A percentile compares a stretch with the other conserved stretches of the same genome.
These are phyloP conservation scores for Mythimna vitellina DNA, from an alignment of 2,888 invertebrate genomes.

Conservation along the genomic window DNA sequence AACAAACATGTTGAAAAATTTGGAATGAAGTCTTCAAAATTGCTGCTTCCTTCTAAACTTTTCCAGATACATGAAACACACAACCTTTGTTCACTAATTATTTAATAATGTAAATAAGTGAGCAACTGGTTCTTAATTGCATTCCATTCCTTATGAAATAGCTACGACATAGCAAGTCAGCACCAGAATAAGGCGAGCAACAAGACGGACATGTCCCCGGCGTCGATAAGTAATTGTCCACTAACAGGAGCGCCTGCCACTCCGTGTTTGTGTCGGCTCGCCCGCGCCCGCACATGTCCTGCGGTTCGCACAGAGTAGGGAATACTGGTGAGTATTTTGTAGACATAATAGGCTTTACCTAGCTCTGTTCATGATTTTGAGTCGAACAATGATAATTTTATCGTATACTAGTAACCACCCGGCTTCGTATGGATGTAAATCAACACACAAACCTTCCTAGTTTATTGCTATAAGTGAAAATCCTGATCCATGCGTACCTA, in stretches of 20 bases:
- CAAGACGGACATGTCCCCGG: slow-evolving; percentile 69
- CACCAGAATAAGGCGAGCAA: slow-evolving; percentile 49
- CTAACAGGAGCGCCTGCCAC: slow-evolving; percentile 70
- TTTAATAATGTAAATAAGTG: too few relatives aligned
- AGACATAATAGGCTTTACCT: not conserved
- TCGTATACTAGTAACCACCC: not conserved
- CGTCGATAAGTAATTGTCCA: slow-evolving; percentile 83
- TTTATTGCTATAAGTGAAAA: too few relatives aligned
- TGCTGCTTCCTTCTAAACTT: not conserved
- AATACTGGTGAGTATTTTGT: not conserved
- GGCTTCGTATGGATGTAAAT: too few relatives aligned
- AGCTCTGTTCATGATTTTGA: not conserved
- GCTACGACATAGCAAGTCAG: slow-evolving; percentile 9
- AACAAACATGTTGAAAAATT: not conserved
- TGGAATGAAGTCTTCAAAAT: not conserved
- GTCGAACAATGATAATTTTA: not conserved
- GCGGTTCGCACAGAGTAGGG: slow-evolving; percentile 59
- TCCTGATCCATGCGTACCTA: too few relatives aligned
- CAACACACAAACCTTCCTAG: too few relatives aligned
- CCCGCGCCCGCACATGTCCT: slow-evolving; percentile 67
- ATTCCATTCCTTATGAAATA: not conserved
- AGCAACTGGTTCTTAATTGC: not conserved
- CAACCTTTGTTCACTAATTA: not conserved
- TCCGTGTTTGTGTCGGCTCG: slow-evolving; percentile 70
- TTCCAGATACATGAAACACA: not conserved